A percentile compares a stretch with the other conserved stretches of the same genome.
phyloP scores from a whole-genome alignment of 2,888 invertebrate species.

The Sinohyriopsis cumingii region DNA sequence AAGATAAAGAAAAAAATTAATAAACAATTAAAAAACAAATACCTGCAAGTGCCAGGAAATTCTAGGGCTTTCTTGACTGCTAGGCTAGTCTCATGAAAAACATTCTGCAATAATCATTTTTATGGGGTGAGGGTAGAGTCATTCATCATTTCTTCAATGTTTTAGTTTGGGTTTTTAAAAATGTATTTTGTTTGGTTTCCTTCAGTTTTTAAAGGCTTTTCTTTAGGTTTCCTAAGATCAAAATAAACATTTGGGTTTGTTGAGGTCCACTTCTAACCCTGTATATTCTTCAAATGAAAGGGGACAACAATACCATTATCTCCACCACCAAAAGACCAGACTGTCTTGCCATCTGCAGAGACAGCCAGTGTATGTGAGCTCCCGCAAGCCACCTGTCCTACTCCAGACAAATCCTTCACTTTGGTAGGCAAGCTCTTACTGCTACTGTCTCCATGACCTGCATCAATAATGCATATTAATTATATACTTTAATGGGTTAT shows the following conservation, averaged over 20 bases:
- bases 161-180: neutral
- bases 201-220: too few relatives aligned
- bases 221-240: neutral
- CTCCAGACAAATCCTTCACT: slow-evolving; percentile 76
- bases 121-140: too few relatives aligned
- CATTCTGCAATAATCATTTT: too few relatives aligned
- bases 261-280: neutral
- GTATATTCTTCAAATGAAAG: neutral
- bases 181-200: too few relatives aligned
- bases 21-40: too few relatives aligned
- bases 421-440: slow-evolving; percentile 77
- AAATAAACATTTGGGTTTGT: neutral
- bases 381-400: slow-evolving; percentile 79
- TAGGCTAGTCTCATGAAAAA: too few relatives aligned
- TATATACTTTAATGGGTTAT: too few relatives aligned
- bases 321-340: slow-evolving; percentile 80
- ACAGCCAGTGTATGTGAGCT: slow-evolving; percentile 79
- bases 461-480: neutral
- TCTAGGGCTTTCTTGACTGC: too few relatives aligned
- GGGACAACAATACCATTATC: slow-evolving; percentile 76
- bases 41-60: too few relatives aligned
- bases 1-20: too few relatives aligned
- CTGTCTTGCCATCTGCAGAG: slow-evolving; percentile 76
- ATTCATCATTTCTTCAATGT: too few relatives aligned
- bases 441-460: slow-evolving; percentile 78